Conservation (phyloP, 1,140 invertebrate genomes). For the Bombus superbus region DNA sequence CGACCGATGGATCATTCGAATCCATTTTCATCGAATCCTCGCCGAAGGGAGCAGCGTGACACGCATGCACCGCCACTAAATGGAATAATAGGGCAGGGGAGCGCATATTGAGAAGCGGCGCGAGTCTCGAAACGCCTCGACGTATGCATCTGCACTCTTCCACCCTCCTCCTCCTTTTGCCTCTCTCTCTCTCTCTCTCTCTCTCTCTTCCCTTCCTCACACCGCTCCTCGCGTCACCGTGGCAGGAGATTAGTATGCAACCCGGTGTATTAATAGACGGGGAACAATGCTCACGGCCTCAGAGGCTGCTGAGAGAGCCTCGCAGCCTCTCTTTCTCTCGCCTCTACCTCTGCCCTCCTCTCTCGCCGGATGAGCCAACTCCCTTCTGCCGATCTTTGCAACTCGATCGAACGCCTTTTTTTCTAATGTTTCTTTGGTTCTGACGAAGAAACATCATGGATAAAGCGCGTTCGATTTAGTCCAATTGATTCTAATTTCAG, state of each 20-base stretch:
- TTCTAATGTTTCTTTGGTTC: not conserved
- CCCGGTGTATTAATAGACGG: conserved; percentile 79
- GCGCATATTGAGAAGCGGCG: conserved; percentile 67
- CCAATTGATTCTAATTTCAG: not conserved
- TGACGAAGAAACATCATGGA: not conserved
- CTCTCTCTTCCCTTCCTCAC: conserved; percentile 44
- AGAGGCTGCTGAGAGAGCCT: conserved; percentile 65
- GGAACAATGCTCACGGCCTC: conserved; percentile 79
- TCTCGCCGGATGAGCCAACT: not conserved
- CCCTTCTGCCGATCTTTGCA: conserved; percentile 42
- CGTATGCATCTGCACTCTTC: conserved; percentile 71
- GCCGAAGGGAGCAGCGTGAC: conserved; percentile 11
- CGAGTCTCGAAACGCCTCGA: conserved; percentile 72
- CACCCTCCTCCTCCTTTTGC: conserved; percentile 32
- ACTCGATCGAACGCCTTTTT: conserved; percentile 3
- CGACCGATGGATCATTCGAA: not conserved
- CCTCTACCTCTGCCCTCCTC: not conserved
- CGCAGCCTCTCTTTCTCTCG: conserved; percentile 36
- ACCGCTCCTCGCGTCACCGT: conserved; percentile 33
- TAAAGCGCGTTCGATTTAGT: not conserved
- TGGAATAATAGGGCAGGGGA: conserved; percentile 78
- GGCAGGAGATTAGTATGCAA: conserved; percentile 79
- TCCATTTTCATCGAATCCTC: not conserved
- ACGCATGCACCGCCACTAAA: conserved; percentile 62
- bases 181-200: conserved; percentile 45